phyloP scores from a whole-genome alignment of 1,140 invertebrate species.

The Drosophila ficusphila region DNA sequence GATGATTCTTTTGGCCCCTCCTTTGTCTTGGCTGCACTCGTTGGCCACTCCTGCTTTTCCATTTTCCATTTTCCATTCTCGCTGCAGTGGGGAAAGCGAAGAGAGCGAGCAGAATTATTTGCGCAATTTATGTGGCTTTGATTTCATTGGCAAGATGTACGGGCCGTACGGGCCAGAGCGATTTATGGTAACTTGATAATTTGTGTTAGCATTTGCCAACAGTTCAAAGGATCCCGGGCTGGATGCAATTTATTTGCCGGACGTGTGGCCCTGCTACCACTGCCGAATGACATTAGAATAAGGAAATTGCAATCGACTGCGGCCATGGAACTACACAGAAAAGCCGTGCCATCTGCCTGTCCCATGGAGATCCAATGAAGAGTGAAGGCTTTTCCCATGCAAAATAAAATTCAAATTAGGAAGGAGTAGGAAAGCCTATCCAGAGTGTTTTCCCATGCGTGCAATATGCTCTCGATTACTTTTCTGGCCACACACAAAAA shows the following conservation, averaged over 20 bases:
- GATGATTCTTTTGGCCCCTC: constrained; percentile 71
- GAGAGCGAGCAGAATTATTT: constrained; percentile 63
- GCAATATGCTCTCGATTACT: neutral
- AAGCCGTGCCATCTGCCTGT: too few relatives aligned
- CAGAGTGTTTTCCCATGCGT: neutral
- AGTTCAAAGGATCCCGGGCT: neutral
- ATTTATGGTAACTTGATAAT: constrained; percentile 75
- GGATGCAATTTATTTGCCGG: constrained; percentile 36
- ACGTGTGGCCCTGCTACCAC: constrained; percentile 9
- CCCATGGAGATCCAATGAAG: neutral
- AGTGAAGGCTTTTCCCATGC: neutral
- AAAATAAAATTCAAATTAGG: constrained; percentile 8
- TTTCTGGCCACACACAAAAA: neutral
- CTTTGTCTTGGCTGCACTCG: constrained; percentile 52
- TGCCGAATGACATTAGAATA: constrained; percentile 15
- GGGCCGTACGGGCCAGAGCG: constrained; percentile 35
- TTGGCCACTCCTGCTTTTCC: too few relatives aligned
- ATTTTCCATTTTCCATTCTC: too few relatives aligned
- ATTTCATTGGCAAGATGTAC: constrained; percentile 71
- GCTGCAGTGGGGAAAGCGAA: constrained; percentile 7
- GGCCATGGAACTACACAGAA: neutral
- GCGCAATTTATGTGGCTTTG: constrained; percentile 78
- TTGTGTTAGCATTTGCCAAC: constrained; percentile 39
- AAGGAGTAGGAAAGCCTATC: too few relatives aligned
- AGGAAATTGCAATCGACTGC: constrained; percentile 19